Percentiles rank a stretch among this genome's conserved stretches.
Evolutionary conservation across 2,797 vertebrate genomes (phyloP).

Genomic region (Gambusia yucatana): DNA sequence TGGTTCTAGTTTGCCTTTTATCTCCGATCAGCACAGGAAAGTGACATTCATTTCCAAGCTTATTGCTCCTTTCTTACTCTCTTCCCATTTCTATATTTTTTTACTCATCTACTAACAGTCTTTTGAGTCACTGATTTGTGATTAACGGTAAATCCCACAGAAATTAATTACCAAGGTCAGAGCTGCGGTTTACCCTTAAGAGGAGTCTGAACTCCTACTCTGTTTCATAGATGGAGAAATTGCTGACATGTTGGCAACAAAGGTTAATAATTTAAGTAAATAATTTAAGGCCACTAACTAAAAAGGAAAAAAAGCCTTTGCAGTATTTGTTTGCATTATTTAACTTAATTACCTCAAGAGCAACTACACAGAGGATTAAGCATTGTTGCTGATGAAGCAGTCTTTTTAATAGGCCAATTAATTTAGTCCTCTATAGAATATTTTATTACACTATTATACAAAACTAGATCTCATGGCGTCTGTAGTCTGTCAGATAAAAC

Average conservation of each 20-base stretch:
- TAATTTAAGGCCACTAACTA: conserved; percentile 6
- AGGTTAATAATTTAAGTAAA: background rate
- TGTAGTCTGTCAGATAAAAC: background rate
- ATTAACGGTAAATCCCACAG: conserved; percentile 67
- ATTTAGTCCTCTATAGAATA: conserved; percentile 4
- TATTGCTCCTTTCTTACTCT: conserved; percentile 23
- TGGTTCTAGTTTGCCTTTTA: background rate
- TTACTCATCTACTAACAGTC: conserved; percentile 19
- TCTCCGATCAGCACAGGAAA: background rate
- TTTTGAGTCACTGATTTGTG: conserved; percentile 47
- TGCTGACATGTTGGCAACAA: conserved; percentile 6
- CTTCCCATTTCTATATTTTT: conserved; percentile 42
- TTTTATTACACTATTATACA: background rate
- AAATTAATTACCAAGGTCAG: conserved; percentile 80
- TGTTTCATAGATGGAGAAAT: conserved; percentile 28
- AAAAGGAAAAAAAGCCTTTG: background rate
- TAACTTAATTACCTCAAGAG: background rate
- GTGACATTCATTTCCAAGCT: conserved; percentile 48
- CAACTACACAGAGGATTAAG: background rate
- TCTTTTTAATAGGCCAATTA: conserved; percentile 1
- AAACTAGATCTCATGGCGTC: background rate
- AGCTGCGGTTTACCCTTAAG: conserved; percentile 59
- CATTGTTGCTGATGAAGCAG: background rate
- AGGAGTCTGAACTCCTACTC: conserved; percentile 48
- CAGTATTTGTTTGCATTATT: conserved; percentile 3